Evolutionary conservation across 2,113 vertebrate species (phyloP).

Genomic region (Patagioenas fasciata): DNA sequence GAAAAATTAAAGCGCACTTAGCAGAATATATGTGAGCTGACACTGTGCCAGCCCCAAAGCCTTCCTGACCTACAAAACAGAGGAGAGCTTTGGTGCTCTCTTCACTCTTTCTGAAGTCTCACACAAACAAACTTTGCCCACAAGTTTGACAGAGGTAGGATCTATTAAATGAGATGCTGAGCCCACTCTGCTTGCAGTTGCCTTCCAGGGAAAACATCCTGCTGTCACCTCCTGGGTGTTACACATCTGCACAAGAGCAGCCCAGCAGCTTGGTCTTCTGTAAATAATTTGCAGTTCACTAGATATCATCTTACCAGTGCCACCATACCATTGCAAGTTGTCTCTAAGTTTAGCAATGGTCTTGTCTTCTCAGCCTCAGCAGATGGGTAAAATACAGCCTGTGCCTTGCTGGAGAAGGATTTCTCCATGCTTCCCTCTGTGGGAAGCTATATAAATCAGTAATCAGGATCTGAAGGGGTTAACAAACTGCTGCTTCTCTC

Average conservation of each 20-base stretch:
- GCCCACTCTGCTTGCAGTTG: neutral
- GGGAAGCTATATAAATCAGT: neutral
- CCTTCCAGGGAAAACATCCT: neutral
- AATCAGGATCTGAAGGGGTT: neutral
- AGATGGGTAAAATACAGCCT: neutral
- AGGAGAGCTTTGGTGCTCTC: neutral
- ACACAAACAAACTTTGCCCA: neutral
- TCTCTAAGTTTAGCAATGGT: neutral
- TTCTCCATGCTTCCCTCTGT: neutral
- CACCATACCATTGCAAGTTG: neutral
- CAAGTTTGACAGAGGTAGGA: neutral
- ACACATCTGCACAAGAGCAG: neutral
- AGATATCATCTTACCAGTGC: neutral
- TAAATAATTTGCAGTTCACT: neutral
- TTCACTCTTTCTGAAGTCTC: neutral
- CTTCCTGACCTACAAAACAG: constrained; percentile 35
- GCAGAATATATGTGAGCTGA: constrained; percentile 1
- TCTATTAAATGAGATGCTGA: neutral
- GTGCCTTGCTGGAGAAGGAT: neutral
- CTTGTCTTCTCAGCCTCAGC: neutral
- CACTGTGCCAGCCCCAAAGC: neutral
- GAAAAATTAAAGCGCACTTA: constrained; percentile 49
- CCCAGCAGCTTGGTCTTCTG: neutral
- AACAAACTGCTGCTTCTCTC: neutral
- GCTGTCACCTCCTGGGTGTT: neutral